Percentiles rank a stretch among this genome's conserved stretches.
These are phyloP conservation scores for Carollia perspicillata DNA, from an alignment of 2,113 vertebrate species.

Conservation along the genomic window DNA sequence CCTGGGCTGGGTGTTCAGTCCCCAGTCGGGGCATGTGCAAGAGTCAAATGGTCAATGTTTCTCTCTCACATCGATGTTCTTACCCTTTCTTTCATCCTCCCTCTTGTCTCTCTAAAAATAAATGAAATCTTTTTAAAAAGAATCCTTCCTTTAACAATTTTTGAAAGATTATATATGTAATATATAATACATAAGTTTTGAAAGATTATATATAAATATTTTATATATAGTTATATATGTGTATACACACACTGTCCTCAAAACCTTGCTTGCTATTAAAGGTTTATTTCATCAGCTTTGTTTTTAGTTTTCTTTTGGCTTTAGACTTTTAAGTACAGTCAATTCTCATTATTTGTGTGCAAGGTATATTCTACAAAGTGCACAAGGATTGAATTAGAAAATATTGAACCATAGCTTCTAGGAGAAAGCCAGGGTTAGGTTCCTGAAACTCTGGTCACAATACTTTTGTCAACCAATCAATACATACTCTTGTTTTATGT, in stretches of 20 bases:
- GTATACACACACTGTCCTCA: background rate
- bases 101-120: too few relatives aligned
- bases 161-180: background rate
- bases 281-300: background rate
- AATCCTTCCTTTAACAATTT: background rate
- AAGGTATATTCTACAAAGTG: background rate
- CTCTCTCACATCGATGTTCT: too few relatives aligned
- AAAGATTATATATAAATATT: background rate
- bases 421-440: too few relatives aligned
- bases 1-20: too few relatives aligned
- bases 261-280: background rate
- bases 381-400: background rate
- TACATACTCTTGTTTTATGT: background rate
- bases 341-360: background rate
- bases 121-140: too few relatives aligned
- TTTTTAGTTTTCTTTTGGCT: background rate
- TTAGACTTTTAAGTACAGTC: background rate
- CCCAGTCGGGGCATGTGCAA: too few relatives aligned
- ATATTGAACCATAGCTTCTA: background rate
- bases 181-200: background rate
- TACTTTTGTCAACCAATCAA: background rate
- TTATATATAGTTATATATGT: too few relatives aligned
- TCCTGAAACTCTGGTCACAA: background rate
- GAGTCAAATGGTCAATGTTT: too few relatives aligned
- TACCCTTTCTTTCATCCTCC: too few relatives aligned